Conservation (phyloP, 2,888 invertebrate species). For the Cheilosia variabilis region DNA sequence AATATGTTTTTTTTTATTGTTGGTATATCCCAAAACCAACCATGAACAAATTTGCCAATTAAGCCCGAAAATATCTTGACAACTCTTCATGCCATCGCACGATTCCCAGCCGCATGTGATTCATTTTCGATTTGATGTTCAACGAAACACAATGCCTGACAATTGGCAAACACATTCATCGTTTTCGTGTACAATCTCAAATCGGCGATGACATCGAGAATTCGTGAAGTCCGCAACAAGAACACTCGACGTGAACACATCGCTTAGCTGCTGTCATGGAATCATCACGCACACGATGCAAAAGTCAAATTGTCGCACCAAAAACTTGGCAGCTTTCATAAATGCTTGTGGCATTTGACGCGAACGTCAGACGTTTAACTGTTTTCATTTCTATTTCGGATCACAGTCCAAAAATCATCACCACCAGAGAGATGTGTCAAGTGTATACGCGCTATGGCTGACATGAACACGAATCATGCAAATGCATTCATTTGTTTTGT, state of each 20-base stretch:
- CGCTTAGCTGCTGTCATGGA: constrained; percentile 11
- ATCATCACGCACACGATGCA: constrained; percentile 21
- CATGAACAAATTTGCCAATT: neutral
- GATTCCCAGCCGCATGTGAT: neutral
- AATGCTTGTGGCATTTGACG: constrained; percentile 33
- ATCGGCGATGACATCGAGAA: neutral
- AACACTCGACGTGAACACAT: constrained; percentile 8
- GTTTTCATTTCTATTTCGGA: constrained; percentile 26
- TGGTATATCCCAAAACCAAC: too few species aligned
- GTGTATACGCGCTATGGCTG: neutral
- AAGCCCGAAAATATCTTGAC: neutral
- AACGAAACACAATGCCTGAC: neutral
- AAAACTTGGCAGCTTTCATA: constrained; percentile 40
- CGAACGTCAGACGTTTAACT: neutral
- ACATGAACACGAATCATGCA: constrained; percentile 15
- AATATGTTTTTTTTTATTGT: too few species aligned
- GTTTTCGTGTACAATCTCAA: neutral
- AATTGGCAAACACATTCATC: neutral
- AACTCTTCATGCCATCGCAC: neutral
- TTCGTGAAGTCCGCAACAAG: neutral
- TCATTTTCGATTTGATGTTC: neutral
- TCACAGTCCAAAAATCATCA: constrained; percentile 2
- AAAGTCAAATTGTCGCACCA: constrained; percentile 11
- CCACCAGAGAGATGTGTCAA: constrained; percentile 40
- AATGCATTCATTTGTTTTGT: constrained; percentile 14